phyloP scores from a whole-genome alignment of 2,113 vertebrate species.

The Helogale parvula region DNA sequence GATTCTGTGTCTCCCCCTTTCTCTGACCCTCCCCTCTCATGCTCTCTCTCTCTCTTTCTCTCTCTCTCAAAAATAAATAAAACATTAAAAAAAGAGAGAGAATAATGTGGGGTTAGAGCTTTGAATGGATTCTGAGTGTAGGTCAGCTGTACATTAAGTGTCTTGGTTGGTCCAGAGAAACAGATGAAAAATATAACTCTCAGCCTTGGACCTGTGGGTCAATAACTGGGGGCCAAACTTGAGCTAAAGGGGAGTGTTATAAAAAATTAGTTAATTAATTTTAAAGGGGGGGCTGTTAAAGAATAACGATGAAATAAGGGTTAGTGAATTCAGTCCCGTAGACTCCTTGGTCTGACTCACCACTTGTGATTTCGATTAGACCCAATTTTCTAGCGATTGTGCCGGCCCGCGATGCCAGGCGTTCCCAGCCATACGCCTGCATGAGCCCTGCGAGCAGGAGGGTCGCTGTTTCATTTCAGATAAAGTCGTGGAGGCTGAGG shows the following conservation, averaged over 20 bases:
- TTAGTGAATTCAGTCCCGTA: rapidly evolving
- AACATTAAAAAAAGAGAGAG: neutral
- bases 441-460: neutral
- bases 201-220: too few species aligned
- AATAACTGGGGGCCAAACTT: rapidly evolving
- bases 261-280: too few species aligned
- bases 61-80: too few species aligned
- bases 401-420: too few species aligned
- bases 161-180: neutral
- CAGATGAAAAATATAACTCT: neutral
- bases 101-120: neutral
- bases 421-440: neutral
- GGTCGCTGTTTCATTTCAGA: neutral
- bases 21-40: too few species aligned
- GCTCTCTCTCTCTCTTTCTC: too few species aligned
- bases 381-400: rapidly evolving
- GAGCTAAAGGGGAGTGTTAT: neutral
- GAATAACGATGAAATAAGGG: neutral
- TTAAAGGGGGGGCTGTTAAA: neutral
- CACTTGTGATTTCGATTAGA: neutral
- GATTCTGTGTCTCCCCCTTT: too few species aligned
- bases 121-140: neutral
- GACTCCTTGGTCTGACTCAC: neutral
- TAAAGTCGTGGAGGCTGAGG: neutral
- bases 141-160: neutral